These are phyloP conservation scores for Cepaea hortensis DNA, from an alignment of 2,888 invertebrate genomes.

Conservation along the genomic window DNA sequence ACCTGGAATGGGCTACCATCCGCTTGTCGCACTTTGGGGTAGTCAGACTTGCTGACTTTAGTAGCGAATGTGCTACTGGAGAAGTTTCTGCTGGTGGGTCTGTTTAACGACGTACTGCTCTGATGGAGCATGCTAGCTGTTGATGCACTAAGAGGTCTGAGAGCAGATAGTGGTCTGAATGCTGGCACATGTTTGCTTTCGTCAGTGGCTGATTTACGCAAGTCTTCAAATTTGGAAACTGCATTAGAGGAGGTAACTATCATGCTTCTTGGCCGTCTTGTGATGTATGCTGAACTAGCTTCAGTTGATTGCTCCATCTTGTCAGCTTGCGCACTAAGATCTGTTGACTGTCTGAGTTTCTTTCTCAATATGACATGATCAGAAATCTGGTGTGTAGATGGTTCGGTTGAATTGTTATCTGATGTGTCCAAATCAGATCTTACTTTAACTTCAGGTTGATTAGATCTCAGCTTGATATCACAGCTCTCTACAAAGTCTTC, in stretches of 20 bases:
- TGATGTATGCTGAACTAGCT: not conserved
- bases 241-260: constrained; percentile 24
- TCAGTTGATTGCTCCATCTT: constrained; percentile 16
- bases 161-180: constrained; percentile 58
- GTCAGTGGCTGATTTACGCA: constrained; percentile 6
- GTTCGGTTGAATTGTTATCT: not conserved
- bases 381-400: not conserved
- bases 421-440: not conserved
- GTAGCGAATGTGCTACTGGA: not conserved
- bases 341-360: constrained; percentile 1
- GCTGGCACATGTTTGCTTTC: constrained; percentile 3
- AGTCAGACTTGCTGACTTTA: constrained; percentile 55
- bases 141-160: constrained; percentile 60
- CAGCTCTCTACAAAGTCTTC: not conserved
- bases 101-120: constrained; percentile 3
- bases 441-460: not conserved
- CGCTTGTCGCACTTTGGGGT: constrained; percentile 60
- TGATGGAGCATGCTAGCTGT: constrained; percentile 56
- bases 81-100: constrained; percentile 29
- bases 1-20: constrained; percentile 68
- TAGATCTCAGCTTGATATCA: not conserved
- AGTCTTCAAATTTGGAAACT: constrained; percentile 13
- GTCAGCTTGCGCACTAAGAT: constrained; percentile 25
- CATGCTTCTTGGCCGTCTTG: constrained; percentile 35
- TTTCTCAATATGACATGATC: constrained; percentile 24